Evolutionary conservation across 2,113 vertebrate species (phyloP).

Genomic region (Dissostichus mawsoni): DNA sequence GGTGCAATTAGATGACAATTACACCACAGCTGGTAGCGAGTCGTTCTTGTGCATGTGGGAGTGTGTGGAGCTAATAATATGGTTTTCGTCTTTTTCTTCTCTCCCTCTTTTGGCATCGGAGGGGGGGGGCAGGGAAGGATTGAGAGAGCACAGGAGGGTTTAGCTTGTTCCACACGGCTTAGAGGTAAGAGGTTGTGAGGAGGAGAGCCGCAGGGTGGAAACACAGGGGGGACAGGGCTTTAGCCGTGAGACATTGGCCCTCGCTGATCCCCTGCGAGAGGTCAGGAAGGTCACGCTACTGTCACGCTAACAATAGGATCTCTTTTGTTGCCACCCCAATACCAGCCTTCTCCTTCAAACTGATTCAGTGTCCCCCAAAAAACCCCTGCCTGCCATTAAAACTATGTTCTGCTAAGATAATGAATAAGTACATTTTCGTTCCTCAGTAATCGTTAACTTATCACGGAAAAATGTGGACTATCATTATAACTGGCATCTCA

Average conservation of each 20-base stretch:
- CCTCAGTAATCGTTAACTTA: not conserved
- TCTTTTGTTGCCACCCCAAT: slow-evolving; percentile 66
- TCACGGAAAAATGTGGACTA: too few species aligned
- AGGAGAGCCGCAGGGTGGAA: slow-evolving; percentile 49
- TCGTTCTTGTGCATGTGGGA: slow-evolving; percentile 65
- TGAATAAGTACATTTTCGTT: not conserved
- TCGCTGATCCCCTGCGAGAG: slow-evolving; percentile 75
- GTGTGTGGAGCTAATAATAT: slow-evolving; percentile 76
- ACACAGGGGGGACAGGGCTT: slow-evolving; percentile 49
- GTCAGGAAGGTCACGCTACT: slow-evolving; percentile 82
- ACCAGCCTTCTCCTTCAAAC: slow-evolving; percentile 48
- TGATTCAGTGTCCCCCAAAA: slow-evolving; percentile 14
- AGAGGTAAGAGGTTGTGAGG: slow-evolving; percentile 72
- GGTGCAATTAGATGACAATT: slow-evolving; percentile 86
- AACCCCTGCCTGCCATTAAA: slow-evolving; percentile 17
- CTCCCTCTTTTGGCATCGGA: slow-evolving; percentile 12
- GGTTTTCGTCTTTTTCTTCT: slow-evolving; percentile 54
- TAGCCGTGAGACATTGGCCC: slow-evolving; percentile 51
- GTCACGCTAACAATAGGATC: slow-evolving; percentile 86
- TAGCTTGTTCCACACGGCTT: slow-evolving; percentile 73
- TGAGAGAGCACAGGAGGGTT: slow-evolving; percentile 60
- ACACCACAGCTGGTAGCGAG: slow-evolving; percentile 82
- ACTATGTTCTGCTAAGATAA: slow-evolving; percentile 1
- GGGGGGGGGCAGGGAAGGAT: slow-evolving; percentile 31
- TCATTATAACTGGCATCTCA: not conserved